These are phyloP conservation scores for Zapus hudsonius DNA, from an alignment of 2,113 vertebrate genomes.

Conservation along the genomic window DNA sequence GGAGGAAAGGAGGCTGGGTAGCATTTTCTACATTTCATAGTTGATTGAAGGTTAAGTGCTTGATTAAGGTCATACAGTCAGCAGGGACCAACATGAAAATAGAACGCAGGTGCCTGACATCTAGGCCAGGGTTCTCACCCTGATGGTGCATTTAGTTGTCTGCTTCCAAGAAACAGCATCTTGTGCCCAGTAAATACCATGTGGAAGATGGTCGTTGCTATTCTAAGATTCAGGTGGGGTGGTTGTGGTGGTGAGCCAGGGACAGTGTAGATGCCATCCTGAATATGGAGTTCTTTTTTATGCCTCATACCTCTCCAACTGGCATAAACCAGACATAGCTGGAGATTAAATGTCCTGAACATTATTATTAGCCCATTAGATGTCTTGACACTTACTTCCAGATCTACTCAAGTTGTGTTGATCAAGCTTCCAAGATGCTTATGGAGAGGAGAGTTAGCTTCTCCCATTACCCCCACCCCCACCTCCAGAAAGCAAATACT, in stretches of 20 bases:
- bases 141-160: not conserved
- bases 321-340: conserved; percentile 60
- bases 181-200: not conserved
- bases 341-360: conserved; percentile 75
- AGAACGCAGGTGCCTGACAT: not conserved
- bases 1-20: not conserved
- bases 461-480: not conserved
- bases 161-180: not conserved
- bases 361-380: conserved; percentile 3
- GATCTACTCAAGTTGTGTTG: not conserved
- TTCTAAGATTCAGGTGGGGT: not conserved
- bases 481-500: not conserved
- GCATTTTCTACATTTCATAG: not conserved
- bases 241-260: not conserved
- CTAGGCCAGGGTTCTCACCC: not conserved
- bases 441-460: not conserved
- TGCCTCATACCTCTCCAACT: not conserved
- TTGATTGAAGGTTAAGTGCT: not conserved
- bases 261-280: not conserved
- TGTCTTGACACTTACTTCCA: conserved; percentile 2
- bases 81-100: not conserved
- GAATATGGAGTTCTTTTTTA: not conserved
- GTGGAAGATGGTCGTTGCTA: not conserved
- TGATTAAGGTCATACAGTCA: not conserved
- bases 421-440: not conserved